Evolutionary conservation across 2,113 vertebrate species (phyloP).

Genomic region (Bos javanicus): DNA sequence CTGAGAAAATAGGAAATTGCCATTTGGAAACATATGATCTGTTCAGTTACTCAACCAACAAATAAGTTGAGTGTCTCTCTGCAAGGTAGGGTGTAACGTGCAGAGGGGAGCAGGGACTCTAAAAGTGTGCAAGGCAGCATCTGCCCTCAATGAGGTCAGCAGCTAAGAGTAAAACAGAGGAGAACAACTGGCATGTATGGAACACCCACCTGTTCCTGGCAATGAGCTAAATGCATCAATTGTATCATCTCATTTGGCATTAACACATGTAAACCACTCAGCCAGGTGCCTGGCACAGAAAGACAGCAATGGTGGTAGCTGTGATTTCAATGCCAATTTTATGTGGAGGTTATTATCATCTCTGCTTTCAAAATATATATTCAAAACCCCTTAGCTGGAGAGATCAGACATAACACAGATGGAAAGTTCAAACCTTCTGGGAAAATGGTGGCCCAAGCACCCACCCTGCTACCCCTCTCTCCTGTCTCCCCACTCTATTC

Average conservation of each 20-base stretch:
- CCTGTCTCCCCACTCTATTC: not conserved
- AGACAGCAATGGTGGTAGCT: not conserved
- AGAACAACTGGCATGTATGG: not conserved
- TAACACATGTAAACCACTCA: not conserved
- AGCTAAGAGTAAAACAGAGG: not conserved
- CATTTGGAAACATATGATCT: not conserved
- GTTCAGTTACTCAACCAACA: not conserved
- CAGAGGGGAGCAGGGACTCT: accelerated
- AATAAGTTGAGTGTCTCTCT: not conserved
- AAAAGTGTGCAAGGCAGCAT: not conserved
- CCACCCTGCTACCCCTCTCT: not conserved
- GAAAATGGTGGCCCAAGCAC: not conserved
- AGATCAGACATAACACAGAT: not conserved
- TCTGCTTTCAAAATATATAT: conserved; percentile 15
- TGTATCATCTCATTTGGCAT: not conserved
- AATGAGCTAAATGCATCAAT: not conserved
- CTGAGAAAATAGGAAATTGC: not conserved
- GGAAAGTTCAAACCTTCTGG: not conserved
- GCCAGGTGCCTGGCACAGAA: conserved; percentile 26
- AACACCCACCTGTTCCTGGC: not conserved
- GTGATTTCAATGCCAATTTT: not conserved
- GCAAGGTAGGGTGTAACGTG: not conserved
- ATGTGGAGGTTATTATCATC: not conserved
- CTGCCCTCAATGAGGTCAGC: not conserved
- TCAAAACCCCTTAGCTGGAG: not conserved